Conservation (phyloP, 1,140 invertebrate species). For the Nymphalis io region DNA sequence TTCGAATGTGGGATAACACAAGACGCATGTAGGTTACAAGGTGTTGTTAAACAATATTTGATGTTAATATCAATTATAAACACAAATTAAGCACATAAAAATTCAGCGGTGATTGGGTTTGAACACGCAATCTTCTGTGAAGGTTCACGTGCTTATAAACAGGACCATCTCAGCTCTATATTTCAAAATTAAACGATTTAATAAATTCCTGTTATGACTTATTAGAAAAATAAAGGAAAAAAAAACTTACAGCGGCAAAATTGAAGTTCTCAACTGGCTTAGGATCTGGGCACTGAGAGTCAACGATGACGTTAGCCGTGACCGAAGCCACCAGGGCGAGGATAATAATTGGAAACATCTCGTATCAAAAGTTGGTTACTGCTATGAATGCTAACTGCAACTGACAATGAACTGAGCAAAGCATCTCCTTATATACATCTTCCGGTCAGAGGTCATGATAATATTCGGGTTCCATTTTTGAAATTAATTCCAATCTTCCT, state of each 20-base stretch:
- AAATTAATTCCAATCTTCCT: not conserved
- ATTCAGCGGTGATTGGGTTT: too few relatives aligned
- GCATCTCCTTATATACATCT: constrained; percentile 11
- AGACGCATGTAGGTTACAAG: too few relatives aligned
- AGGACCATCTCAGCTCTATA: too few relatives aligned
- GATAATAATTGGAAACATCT: constrained; percentile 47
- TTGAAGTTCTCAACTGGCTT: constrained; percentile 60
- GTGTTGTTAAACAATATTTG: too few relatives aligned
- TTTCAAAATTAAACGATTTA: too few relatives aligned
- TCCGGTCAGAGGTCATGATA: constrained; percentile 12
- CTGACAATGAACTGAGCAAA: not conserved
- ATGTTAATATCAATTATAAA: too few relatives aligned
- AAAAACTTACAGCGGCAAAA: constrained; percentile 51
- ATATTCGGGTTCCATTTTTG: not conserved
- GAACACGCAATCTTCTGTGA: too few relatives aligned
- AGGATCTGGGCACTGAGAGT: constrained; percentile 46
- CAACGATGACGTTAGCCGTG: constrained; percentile 37
- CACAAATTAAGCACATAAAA: too few relatives aligned
- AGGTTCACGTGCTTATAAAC: too few relatives aligned
- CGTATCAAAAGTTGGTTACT: not conserved
- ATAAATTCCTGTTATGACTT: too few relatives aligned
- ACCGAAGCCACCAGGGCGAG: constrained; percentile 46
- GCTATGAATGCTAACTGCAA: not conserved
- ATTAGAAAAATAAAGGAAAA: constrained; percentile 7
- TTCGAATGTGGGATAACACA: too few relatives aligned